Conservation (phyloP, 1,140 invertebrate genomes). For the Drosophila seguyi region DNA sequence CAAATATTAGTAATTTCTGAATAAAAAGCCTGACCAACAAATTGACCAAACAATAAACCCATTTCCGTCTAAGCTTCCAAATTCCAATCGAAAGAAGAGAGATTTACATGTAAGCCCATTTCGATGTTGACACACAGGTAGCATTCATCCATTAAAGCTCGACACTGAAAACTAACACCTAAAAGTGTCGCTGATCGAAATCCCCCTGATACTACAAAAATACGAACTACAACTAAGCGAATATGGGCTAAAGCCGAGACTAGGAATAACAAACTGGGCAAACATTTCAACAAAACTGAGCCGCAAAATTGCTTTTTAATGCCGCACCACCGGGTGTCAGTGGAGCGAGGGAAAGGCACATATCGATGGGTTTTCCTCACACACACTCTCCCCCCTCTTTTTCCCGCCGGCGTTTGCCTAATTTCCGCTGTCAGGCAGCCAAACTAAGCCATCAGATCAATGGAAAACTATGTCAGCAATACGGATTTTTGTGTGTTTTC, state of each 20-base stretch:
- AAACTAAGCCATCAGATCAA: conserved; percentile 55
- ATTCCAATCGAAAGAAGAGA: conserved; percentile 1
- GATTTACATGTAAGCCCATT: conserved; percentile 18
- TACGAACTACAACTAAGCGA: conserved; percentile 24
- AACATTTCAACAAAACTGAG: conserved; percentile 59
- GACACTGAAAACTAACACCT: conserved; percentile 24
- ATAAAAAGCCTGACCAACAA: not conserved
- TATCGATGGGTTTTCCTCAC: not conserved
- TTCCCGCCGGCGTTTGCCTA: conserved; percentile 33
- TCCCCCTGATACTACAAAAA: conserved; percentile 14
- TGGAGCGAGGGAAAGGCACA: conserved; percentile 6
- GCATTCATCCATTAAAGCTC: conserved; percentile 37
- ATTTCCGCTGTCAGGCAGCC: conserved; percentile 48
- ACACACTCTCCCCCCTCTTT: not conserved
- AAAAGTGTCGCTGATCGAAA: conserved; percentile 18
- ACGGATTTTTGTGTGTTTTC: conserved; percentile 42
- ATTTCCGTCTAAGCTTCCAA: not conserved
- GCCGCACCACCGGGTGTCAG: conserved; percentile 10
- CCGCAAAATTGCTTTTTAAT: conserved; percentile 66
- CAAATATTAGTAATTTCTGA: not conserved
- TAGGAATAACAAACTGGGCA: conserved; percentile 21
- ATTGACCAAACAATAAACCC: not conserved
- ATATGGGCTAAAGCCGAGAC: conserved; percentile 21
- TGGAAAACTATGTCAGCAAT: conserved; percentile 57
- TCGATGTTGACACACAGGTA: conserved; percentile 31